phyloP scores from a whole-genome alignment of 2,888 invertebrate species.

The Cataglyphis livida region DNA sequence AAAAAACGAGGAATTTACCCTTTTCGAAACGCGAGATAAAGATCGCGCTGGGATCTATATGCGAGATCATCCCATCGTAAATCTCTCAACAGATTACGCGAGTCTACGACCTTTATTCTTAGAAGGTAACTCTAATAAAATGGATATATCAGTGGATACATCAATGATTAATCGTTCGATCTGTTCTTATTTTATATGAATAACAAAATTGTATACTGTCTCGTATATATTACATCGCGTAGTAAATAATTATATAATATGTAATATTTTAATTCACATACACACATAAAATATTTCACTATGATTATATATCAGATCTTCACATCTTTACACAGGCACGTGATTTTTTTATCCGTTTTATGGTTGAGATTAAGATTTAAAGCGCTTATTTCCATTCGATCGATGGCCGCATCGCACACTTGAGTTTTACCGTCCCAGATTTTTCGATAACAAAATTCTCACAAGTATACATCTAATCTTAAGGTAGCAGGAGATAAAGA shows the following conservation, averaged over 20 bases:
- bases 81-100: background rate
- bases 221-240: background rate
- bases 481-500: conserved; percentile 54
- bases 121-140: background rate
- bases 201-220: background rate
- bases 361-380: background rate
- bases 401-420: background rate
- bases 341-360: background rate
- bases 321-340: background rate
- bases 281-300: background rate
- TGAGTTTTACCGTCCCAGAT: background rate
- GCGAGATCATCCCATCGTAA: background rate
- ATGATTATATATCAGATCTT: background rate
- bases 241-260: background rate
- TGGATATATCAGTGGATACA: background rate
- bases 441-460: background rate
- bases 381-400: background rate
- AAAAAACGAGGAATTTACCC: conserved; percentile 18
- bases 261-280: background rate
- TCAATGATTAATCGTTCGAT: background rate
- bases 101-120: background rate
- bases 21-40: conserved; percentile 6
- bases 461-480: conserved; percentile 7
- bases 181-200: background rate
- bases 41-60: conserved; percentile 13